phyloP scores from a whole-genome alignment of 1,140 invertebrate species.

The Tetramorium simillimum region DNA sequence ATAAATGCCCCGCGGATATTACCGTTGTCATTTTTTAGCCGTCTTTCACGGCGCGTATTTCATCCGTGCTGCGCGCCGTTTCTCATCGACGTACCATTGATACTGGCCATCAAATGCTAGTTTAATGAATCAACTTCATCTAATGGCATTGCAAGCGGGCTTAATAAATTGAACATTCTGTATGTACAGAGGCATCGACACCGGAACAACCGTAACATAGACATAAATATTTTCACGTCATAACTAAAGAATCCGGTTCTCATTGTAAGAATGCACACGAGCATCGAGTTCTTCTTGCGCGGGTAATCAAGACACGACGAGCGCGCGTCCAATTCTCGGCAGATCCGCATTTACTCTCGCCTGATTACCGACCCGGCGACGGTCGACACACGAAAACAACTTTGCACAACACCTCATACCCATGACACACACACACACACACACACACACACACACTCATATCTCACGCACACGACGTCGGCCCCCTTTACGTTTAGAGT shows the following conservation, averaged over 20 bases:
- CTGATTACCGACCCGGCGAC: neutral
- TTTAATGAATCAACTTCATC: conserved; percentile 12
- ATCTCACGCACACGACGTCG: conserved; percentile 61
- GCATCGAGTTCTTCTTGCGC: neutral
- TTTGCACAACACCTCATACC: conserved; percentile 37
- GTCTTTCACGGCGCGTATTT: neutral
- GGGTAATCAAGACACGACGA: neutral
- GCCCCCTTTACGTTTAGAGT: conserved; percentile 57
- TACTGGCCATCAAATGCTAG: neutral
- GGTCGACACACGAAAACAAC: conserved; percentile 26
- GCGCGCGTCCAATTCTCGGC: neutral
- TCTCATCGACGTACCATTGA: conserved; percentile 18
- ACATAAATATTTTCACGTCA: conserved; percentile 3
- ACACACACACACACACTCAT: conserved; percentile 64
- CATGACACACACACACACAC: conserved; percentile 47
- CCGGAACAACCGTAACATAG: neutral
- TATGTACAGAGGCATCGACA: neutral
- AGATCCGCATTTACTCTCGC: neutral
- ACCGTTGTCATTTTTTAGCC: conserved; percentile 20
- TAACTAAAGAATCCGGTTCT: neutral
- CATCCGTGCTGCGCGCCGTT: neutral
- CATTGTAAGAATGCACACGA: neutral
- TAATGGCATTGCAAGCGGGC: neutral
- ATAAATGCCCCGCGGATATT: conserved; percentile 22
- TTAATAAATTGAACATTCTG: conserved; percentile 18